These are phyloP conservation scores for Micronycteris hirsuta DNA, from an alignment of 2,113 vertebrate species.

Conservation along the genomic window DNA sequence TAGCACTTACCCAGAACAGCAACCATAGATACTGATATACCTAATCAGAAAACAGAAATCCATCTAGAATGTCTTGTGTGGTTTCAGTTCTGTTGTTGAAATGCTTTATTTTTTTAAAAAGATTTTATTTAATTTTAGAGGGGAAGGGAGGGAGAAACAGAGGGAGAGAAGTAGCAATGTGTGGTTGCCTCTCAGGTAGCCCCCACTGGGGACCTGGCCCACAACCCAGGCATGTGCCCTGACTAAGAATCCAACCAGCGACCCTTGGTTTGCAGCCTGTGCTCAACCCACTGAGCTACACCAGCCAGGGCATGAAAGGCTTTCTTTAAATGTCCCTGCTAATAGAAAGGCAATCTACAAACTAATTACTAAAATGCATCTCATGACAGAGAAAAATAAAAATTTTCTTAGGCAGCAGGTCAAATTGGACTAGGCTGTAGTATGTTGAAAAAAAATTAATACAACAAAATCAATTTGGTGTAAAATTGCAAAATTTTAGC, in stretches of 20 bases:
- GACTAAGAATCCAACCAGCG: too few relatives aligned
- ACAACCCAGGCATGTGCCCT: too few relatives aligned
- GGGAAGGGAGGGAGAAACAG: too few relatives aligned
- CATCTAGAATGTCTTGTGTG: not conserved
- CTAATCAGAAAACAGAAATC: constrained; percentile 62
- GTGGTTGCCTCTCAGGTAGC: too few relatives aligned
- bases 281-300: too few relatives aligned
- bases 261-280: too few relatives aligned
- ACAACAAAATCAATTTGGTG: not conserved
- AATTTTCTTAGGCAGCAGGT: not conserved
- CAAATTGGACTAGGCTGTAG: not conserved
- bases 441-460: not conserved
- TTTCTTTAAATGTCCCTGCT: not conserved
- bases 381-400: constrained; percentile 41
- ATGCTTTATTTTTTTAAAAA: not conserved
- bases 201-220: too few relatives aligned
- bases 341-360: not conserved
- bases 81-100: constrained; percentile 29
- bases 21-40: constrained; percentile 56
- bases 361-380: constrained; percentile 50
- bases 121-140: too few relatives aligned
- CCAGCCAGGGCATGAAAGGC: not conserved
- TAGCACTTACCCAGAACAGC: constrained; percentile 83
- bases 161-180: too few relatives aligned
- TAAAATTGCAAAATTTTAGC: constrained; percentile 24